Evolutionary conservation across 1,140 invertebrate genomes (phyloP), one percentile per base, ranked within the genome.

Genomic region (Drosophila obscura): DNA sequence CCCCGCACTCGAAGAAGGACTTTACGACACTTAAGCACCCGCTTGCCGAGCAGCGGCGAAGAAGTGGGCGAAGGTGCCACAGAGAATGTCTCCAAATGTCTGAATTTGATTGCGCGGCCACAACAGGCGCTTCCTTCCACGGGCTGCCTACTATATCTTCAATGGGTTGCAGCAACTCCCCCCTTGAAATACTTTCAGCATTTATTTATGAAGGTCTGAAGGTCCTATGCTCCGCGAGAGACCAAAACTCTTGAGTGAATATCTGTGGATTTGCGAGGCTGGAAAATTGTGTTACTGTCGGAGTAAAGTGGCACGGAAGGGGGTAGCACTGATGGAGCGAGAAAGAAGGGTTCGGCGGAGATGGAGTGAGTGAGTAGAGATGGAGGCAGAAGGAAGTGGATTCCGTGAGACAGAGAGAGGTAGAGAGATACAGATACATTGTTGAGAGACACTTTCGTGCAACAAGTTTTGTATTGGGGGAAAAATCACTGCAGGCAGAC

Each of bases 71-170:
- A 55, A 39, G 35, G 35, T 39, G 35, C 35, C 35, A 39, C 60
- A 51, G 13, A 22, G 60, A 65, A 59, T 68, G 69, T 72, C 69
- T 55, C 65, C 78, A 69, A 88, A 87, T 73, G 77, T 80, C 84
- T 89, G 84, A 88, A 88, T 88, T 88, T 88, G 83, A 88, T 88
- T 88, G 83, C 83, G 67, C 67, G 83, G 75, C 71, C 75, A 74
- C 79, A 82, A 82, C 63, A 72, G 66, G 73, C 51, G 44, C 63
- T 71, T 50, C 46, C 26, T n/a, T 16, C 8, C 31, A 31, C 7
- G 22, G 13, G 41, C 45, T 65, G 45, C 39, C 13, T 16, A 26
- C 16, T 35, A 4, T 28, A 22, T 31, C 28, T 31, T 41, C 16
- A 68, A 69, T 28, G 61, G 55, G 31, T 50, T 41, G 24, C 11